Evolutionary conservation across 2,113 vertebrate genomes (phyloP).

Genomic region (Phocoena phocoena): DNA sequence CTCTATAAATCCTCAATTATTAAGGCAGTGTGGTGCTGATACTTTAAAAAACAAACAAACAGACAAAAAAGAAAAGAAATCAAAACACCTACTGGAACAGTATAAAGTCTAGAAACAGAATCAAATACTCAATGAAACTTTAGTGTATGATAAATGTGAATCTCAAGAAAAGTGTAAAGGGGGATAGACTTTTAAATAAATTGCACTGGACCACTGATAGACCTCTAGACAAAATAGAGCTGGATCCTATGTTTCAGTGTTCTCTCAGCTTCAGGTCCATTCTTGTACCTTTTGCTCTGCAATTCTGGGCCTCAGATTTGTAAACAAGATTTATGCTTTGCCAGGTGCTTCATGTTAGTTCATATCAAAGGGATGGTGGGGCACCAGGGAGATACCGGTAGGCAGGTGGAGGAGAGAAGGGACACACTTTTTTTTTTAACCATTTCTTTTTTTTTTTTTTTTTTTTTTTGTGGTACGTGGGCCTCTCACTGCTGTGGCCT

Average conservation of each 20-base stretch:
- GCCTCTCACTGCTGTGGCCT: too few relatives aligned
- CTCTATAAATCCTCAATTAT: not conserved
- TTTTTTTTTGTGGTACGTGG: rapidly evolving
- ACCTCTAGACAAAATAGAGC: not conserved
- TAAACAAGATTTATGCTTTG: not conserved
- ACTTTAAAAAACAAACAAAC: not conserved
- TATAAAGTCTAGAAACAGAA: not conserved
- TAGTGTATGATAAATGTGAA: not conserved
- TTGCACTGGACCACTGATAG: not conserved
- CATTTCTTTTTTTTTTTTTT: too few relatives aligned
- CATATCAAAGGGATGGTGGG: not conserved
- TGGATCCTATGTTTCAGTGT: not conserved
- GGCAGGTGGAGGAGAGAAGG: not conserved
- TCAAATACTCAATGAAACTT: not conserved
- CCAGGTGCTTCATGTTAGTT: not conserved
- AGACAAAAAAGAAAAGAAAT: not conserved
- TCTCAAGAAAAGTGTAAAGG: not conserved
- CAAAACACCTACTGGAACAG: not conserved
- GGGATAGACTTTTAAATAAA: not conserved
- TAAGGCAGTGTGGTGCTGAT: not conserved
- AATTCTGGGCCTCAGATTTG: not conserved
- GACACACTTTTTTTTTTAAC: not conserved
- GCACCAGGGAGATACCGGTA: not conserved
- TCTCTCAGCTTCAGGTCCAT: not conserved
- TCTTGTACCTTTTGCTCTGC: not conserved